These are phyloP conservation scores for Colletes gigas DNA, from an alignment of 1,140 invertebrate species.

Conservation along the genomic window DNA sequence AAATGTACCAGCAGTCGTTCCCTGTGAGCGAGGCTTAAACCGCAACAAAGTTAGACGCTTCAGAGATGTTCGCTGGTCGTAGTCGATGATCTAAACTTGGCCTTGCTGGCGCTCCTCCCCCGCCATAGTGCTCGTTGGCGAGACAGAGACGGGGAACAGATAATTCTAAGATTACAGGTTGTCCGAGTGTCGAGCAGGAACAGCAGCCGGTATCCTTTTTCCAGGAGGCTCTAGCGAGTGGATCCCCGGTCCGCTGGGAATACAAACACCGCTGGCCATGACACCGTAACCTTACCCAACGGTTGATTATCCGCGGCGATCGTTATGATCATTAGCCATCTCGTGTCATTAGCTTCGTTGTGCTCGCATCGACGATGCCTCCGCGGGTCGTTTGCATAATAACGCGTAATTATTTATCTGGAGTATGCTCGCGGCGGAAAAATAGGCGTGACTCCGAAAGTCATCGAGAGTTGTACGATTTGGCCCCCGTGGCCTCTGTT, in stretches of 20 bases:
- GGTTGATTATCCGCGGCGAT: conserved; percentile 52
- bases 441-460: too few species aligned
- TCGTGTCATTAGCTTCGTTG: conserved; percentile 62
- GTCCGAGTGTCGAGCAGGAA: conserved; percentile 50
- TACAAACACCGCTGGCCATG: conserved; percentile 67
- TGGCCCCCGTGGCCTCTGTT: too few species aligned
- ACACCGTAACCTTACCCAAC: conserved; percentile 68
- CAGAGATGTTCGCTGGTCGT: conserved; percentile 34
- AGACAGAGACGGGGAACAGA: conserved; percentile 38
- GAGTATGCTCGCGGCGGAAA: conserved; percentile 41
- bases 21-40: conserved; percentile 10
- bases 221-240: conserved; percentile 27
- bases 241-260: conserved; percentile 32
- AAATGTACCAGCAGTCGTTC: too few species aligned
- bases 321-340: conserved; percentile 60
- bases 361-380: conserved; percentile 23
- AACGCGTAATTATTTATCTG: conserved; percentile 64
- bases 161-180: conserved; percentile 63
- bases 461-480: too few species aligned
- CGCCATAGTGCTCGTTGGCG: too few species aligned
- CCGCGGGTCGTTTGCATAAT: conserved; percentile 58
- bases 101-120: conserved; percentile 53
- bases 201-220: conserved; percentile 46
- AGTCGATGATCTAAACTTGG: conserved; percentile 71
- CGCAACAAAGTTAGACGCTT: not conserved